Base-by-base conservation (phyloP, 23 tunicate genomes). In the Corella eumyota region DNA sequence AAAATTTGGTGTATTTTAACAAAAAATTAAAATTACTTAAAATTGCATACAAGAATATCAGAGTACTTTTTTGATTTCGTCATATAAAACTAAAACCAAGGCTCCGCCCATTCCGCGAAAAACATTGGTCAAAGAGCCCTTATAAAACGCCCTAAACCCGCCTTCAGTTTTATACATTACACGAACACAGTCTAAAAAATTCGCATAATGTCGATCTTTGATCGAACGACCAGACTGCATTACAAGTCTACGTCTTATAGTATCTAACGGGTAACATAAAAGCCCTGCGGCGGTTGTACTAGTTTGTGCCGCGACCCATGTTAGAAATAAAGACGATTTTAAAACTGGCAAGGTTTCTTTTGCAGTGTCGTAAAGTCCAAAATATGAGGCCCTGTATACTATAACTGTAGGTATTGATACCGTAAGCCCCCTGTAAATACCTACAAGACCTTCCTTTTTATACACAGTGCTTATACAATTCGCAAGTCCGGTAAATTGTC, bases 21-120 rank as follows among this genome's bases (percentile, higher is more conserved):
- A n/a, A n/a, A n/a, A n/a, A n/a, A n/a, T n/a, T n/a, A n/a, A n/a
- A n/a, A n/a, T n/a, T n/a, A n/a, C n/a, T n/a, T n/a, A n/a, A n/a
- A n/a, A n/a, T n/a, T n/a, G 48, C 48, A 7, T 19, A 54, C 2
- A 26, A 4, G 27, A 34, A 54, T 33, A 23, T 64, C 50, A 64
- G 17, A 45, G 33, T 5, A 47, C 30, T 56, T 61, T 59, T 29
- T 83, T 83, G 46, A 69, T 34, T 57, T 83, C 82, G 61, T 75
- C 93, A 53, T 74, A 83, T 47, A 83, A 31, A 17, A 83, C 93
- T 3, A 83, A 64, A 9, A 83, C 82, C 23, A 83, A 37, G 30
- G 93, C 93, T 33, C 93, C 61, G 23, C 93, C 93, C 71, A 69
- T 58, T 6, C 93, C 93, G 5, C 93, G 65, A 56, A 74, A 64